phyloP scores from a whole-genome alignment of 1,140 invertebrate genomes.

The Drosophila leontia region DNA sequence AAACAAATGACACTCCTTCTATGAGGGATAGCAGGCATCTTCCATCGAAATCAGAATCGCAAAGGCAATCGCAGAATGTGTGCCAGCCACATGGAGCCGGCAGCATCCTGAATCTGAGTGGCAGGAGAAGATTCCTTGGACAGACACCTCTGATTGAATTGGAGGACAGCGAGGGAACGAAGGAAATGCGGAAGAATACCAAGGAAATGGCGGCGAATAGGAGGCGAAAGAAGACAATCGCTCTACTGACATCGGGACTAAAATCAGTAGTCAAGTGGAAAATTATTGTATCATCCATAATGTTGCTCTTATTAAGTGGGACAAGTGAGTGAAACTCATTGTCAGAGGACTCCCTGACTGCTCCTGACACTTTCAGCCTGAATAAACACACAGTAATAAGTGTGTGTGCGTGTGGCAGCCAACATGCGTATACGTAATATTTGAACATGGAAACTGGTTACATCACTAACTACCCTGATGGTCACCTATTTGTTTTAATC shows the following conservation, averaged over 20 bases:
- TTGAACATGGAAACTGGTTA: slow-evolving; percentile 7
- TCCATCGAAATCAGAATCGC: slow-evolving; percentile 10
- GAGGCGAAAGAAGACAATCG: slow-evolving; percentile 56
- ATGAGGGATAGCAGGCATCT: slow-evolving; percentile 30
- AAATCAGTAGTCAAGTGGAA: slow-evolving; percentile 84
- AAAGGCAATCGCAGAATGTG: slow-evolving; percentile 37
- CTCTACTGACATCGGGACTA: slow-evolving; percentile 59
- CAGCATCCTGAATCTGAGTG: slow-evolving; percentile 15
- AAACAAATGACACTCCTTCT: slow-evolving; percentile 41
- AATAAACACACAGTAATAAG: slow-evolving; percentile 5
- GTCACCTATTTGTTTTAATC: slow-evolving; percentile 6
- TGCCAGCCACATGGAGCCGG: slow-evolving; percentile 15
- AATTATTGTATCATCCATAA: slow-evolving; percentile 84
- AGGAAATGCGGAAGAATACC: slow-evolving; percentile 20
- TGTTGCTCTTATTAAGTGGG: slow-evolving; percentile 77
- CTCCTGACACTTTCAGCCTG: slow-evolving; percentile 33
- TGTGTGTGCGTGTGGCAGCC: not conserved
- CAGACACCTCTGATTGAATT: slow-evolving; percentile 45
- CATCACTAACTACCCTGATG: slow-evolving; percentile 6
- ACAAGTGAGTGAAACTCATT: slow-evolving; percentile 76
- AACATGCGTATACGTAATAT: slow-evolving; percentile 41
- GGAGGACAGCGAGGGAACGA: not conserved
- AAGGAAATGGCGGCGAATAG: slow-evolving; percentile 51
- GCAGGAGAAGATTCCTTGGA: slow-evolving; percentile 27
- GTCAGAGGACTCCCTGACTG: slow-evolving; percentile 19